A percentile compares a stretch with the other conserved stretches of the same genome.
Conservation (phyloP, 2,888 invertebrate genomes). For the Elegia similella region DNA sequence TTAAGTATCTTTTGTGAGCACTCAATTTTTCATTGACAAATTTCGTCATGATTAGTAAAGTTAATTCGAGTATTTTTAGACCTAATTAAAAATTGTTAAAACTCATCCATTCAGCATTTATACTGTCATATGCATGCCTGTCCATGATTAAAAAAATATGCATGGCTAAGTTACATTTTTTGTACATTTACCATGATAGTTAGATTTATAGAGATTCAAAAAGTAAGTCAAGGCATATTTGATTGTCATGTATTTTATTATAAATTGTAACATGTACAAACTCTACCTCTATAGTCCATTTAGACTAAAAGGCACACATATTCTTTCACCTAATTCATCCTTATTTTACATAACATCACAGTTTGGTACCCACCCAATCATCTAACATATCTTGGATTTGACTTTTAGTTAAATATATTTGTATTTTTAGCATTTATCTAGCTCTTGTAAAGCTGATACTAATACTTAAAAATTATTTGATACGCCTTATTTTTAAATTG, state of each 20-base stretch:
- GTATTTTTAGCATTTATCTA: not conserved
- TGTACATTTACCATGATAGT: no score
- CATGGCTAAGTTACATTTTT: no score
- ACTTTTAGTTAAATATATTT: not conserved
- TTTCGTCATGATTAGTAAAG: not conserved
- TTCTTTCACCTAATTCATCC: not conserved
- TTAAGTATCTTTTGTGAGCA: slow-evolving; percentile 68
- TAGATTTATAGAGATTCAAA: no score
- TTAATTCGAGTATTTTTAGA: slow-evolving; percentile 6
- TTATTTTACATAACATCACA: not conserved
- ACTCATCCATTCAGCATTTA: not conserved
- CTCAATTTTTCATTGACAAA: slow-evolving; percentile 37
- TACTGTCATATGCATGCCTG: not conserved
- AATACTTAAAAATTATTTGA: no score
- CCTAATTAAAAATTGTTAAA: not conserved
- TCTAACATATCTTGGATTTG: not conserved
- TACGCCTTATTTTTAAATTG: no score
- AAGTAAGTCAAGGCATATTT: not conserved
- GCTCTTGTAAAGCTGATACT: not conserved
- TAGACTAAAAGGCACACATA: not conserved
- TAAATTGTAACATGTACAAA: no score
- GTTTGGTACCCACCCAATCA: not conserved
- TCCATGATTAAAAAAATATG: no score
- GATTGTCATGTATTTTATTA: not conserved
- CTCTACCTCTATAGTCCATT: not conserved